phyloP scores from a whole-genome alignment of 2,888 invertebrate genomes.

The Panzeria rudis region DNA sequence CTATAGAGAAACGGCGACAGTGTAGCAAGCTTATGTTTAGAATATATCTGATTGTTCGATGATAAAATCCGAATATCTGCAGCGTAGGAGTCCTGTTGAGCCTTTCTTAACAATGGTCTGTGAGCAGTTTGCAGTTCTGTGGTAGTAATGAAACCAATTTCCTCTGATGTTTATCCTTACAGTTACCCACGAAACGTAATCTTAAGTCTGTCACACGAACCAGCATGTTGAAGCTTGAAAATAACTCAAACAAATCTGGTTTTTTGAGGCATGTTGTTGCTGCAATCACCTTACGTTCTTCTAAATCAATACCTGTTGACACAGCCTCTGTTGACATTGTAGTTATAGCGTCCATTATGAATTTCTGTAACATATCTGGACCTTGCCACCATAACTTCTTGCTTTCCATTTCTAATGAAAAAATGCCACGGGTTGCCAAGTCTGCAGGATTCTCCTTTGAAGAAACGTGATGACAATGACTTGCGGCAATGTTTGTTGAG shows the following conservation, averaged over 20 bases:
- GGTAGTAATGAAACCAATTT: background rate
- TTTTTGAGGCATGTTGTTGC: background rate
- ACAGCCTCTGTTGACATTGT: background rate
- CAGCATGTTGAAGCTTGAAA: slow-evolving; percentile 4
- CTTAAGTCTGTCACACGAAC: slow-evolving; percentile 8
- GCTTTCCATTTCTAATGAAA: slow-evolving; percentile 16
- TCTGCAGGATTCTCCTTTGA: slow-evolving; percentile 61
- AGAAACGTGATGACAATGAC: slow-evolving; percentile 55
- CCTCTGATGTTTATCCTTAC: background rate
- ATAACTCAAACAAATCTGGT: slow-evolving; percentile 11
- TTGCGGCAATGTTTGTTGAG: slow-evolving; percentile 31
- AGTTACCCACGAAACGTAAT: slow-evolving; percentile 21
- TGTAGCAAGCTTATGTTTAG: slow-evolving; percentile 47
- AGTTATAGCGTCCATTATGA: slow-evolving; percentile 17
- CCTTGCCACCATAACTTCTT: slow-evolving; percentile 68
- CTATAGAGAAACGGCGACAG: slow-evolving; percentile 69
- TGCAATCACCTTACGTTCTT: slow-evolving; percentile 31
- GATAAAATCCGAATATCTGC: background rate
- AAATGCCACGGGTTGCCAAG: slow-evolving; percentile 63
- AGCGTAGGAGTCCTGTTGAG: background rate
- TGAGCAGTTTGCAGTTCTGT: slow-evolving; percentile 11
- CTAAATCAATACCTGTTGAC: background rate
- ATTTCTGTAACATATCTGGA: slow-evolving; percentile 30
- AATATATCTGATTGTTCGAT: background rate
- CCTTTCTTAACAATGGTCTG: background rate